These are phyloP conservation scores for Marcusenius ussheri DNA, from an alignment of 2,113 vertebrate species.

Conservation along the genomic window DNA sequence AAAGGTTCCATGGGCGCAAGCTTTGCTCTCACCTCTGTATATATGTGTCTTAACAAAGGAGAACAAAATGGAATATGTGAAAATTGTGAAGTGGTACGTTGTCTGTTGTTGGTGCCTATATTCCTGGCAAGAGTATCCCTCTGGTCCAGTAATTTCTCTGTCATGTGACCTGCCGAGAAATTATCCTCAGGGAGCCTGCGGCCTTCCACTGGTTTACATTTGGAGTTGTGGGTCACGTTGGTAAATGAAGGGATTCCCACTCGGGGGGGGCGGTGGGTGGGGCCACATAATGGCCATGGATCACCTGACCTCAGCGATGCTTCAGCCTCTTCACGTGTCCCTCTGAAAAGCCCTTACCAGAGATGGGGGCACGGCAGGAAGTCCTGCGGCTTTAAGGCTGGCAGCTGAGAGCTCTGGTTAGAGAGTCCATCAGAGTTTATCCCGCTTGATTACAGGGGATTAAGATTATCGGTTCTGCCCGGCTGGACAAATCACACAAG, in stretches of 20 bases:
- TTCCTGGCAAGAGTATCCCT: neutral
- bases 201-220: neutral
- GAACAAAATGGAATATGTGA: neutral
- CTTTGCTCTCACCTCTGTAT: neutral
- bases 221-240: neutral
- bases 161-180: neutral
- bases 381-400: neutral
- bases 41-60: neutral
- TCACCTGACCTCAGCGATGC: neutral
- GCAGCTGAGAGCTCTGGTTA: neutral
- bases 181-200: neutral
- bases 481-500: neutral
- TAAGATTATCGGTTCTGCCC: neutral
- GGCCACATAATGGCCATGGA: neutral
- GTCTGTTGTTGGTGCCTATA: neutral
- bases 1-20: neutral
- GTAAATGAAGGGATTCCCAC: constrained; percentile 1
- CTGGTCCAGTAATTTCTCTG: neutral
- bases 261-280: neutral
- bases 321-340: constrained; percentile 22
- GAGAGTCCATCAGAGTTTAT: neutral
- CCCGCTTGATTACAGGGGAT: neutral
- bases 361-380: neutral
- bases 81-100: neutral
- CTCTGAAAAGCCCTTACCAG: constrained; percentile 23